Base-by-base conservation (phyloP, 1,140 invertebrate species). In the Listronotus oregonensis region DNA sequence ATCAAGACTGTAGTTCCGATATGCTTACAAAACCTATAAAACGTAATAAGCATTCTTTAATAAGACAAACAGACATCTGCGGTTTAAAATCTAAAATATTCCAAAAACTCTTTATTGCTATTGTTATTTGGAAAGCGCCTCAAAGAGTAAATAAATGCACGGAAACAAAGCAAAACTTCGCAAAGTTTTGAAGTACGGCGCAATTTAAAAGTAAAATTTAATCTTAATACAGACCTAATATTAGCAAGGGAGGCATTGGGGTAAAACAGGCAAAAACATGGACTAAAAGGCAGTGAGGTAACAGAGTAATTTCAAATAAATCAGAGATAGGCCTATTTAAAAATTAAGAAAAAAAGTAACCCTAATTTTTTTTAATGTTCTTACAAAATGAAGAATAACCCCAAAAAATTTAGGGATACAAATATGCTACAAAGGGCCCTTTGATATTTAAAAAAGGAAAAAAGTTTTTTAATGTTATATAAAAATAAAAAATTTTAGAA, bases 131-230 rank as follows among this genome's bases (percentile, higher is more conserved):
- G 5, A 17, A 14, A 8, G 8, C 43, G 8, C 9, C 14, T 46
- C 43, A 37, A 37, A 12, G 34, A 37, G 34, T 37, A 37, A 37
- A 37, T 37, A 37, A 37, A 37, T 12, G 34, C 34, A 37, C 34
- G 34, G 7, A 37, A 37, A 37, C 34, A 37, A 37, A 37, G 34
- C 34, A 37, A 37, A 46, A 5, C 43, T 14, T 18, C 43, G 2
- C 43, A 46, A 46, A 46, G 43, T 46, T 46, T 46, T 46, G 43
- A 46, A n/a, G 14, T 9, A 18, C 43, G 43, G 43, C 43, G 43
- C 43, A 46, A 46, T 46, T 46, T 46, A 46, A 46, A 46, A 46
- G 43, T 46, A 46, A 46, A 46, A 46, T 46, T 46, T 46, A 46
- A 46, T 46, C 43, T 46, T 46, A 18, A 46, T 46, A 46, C 17